phyloP scores from a whole-genome alignment of 2,113 vertebrate species.

The Laterallus jamaicensis region DNA sequence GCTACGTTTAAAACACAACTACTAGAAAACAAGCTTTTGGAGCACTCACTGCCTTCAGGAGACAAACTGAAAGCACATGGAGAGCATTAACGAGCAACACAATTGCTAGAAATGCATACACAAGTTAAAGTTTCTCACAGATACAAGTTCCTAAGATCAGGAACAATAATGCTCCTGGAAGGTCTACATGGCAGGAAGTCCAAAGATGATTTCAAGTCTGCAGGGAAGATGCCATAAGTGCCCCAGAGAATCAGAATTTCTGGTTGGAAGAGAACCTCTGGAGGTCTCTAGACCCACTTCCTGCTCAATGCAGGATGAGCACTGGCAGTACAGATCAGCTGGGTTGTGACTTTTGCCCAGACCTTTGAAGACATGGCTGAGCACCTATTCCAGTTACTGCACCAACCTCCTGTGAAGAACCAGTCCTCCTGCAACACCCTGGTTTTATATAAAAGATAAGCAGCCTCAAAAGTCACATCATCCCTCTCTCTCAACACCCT shows the following conservation, averaged over 20 bases:
- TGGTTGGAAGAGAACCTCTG: background rate
- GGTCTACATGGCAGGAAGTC: background rate
- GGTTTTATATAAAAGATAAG: background rate
- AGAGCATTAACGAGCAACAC: background rate
- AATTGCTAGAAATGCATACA: background rate
- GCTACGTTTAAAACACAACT: background rate
- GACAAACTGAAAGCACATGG: slow-evolving; percentile 32
- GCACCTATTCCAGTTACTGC: background rate
- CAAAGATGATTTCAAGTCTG: fast-evolving
- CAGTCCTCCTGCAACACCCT: background rate
- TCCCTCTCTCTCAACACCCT: background rate
- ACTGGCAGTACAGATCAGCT: background rate
- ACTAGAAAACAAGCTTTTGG: background rate
- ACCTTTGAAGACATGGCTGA: too few species aligned
- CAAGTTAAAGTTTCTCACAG: background rate
- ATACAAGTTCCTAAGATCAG: background rate
- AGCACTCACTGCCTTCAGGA: background rate
- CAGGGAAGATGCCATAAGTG: background rate
- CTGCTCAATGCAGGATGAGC: background rate
- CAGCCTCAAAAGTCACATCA: background rate
- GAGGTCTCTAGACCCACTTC: background rate
- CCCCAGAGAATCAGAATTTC: background rate
- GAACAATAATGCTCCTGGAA: background rate
- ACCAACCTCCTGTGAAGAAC: background rate
- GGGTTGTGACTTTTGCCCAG: background rate